Conservation (phyloP, 2,113 vertebrate species). For the Maccullochella peelii region DNA sequence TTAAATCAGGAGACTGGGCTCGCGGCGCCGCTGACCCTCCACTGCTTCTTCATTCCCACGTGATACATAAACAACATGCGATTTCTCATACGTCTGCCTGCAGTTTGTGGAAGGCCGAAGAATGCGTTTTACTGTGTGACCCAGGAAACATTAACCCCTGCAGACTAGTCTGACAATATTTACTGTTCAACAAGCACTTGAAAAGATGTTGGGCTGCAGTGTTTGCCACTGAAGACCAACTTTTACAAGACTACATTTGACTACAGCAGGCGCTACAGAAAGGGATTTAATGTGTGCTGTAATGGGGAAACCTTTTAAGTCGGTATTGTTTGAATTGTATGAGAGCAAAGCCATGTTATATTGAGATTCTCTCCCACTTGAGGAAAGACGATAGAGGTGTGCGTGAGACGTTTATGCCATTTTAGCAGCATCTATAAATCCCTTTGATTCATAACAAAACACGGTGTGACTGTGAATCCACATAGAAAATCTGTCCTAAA, state of each 20-base stretch:
- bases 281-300: neutral
- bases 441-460: neutral
- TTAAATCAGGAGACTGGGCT: neutral
- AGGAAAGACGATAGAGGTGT: neutral
- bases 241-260: neutral
- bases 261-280: neutral
- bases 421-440: neutral
- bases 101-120: neutral
- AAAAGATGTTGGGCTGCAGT: neutral
- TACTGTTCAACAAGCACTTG: neutral
- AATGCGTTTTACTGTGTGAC: neutral
- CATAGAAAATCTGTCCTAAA: neutral
- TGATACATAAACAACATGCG: neutral
- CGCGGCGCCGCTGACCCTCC: neutral
- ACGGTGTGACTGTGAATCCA: neutral
- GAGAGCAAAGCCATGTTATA: neutral
- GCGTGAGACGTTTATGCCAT: neutral
- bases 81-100: neutral
- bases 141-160: neutral
- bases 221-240: neutral
- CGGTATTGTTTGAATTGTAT: neutral
- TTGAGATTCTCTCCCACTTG: neutral
- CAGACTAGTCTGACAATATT: neutral
- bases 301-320: neutral
- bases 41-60: neutral